Evolutionary conservation across 2,113 vertebrate species (phyloP), one percentile per base, ranked within the genome.

Genomic region (Hylia prasina): DNA sequence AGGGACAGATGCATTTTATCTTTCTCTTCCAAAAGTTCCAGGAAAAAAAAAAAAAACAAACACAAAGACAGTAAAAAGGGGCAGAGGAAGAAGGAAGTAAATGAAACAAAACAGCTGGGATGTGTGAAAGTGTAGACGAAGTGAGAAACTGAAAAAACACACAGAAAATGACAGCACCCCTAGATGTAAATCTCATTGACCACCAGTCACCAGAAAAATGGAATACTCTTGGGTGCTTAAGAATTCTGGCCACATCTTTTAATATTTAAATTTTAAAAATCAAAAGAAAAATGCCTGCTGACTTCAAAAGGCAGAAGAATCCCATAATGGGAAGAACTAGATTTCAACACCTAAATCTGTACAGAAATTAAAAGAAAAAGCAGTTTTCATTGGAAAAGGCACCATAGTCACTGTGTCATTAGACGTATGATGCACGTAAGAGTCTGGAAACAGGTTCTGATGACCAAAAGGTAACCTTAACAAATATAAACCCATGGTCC

Each of bases 351-450:
- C 10, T 75, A 54, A 37, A 69, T 44, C 33, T 23, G 7, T 22
- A 63, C 2, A 82, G 42, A 79, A 90, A 75, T 44, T 6, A 47
- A 58, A 88, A 68, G 22, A 71, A 82, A 87, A 73, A 54, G 23
- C 35, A 56, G 3, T 73, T 48, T 22, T 21, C 13, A 57, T 25
- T 77, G 51, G 45, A 81, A 73, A 51, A 51, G 27, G 24, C 54
- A 51, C 11, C 23, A 47, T 64, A 88, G 27, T 61, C 28, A n/a
- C 20, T 4, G 4, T 5, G 3, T 35, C 33, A 45, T 64, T 75
- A 87, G 4, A 39, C 20, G 28, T 6, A 37, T 1, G 30, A 50
- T 8, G 10, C 0, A 2, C 2, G 1, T 3, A 60, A 44, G 10
- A 53, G 18, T 69, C 42, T 76, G 35, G 30, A 92, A 92, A 39